phyloP scores from a whole-genome alignment of 2,113 vertebrate species.

The Tylochromis polylepis region DNA sequence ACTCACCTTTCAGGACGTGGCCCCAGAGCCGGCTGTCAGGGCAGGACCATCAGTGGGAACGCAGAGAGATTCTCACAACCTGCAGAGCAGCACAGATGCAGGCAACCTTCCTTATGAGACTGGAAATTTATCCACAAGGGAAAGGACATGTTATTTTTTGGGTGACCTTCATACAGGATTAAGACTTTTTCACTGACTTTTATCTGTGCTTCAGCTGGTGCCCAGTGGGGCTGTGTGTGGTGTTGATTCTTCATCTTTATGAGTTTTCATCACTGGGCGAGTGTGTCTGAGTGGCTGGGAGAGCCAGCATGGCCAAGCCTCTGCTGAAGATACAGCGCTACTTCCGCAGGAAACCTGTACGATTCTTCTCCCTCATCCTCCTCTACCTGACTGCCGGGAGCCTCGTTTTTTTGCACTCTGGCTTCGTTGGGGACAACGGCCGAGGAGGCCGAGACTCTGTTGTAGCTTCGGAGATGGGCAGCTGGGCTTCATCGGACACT shows the following conservation, averaged over 20 bases:
- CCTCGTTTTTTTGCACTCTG: slow-evolving; percentile 87
- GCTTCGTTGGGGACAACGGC: slow-evolving; percentile 76
- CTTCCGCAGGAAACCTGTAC: slow-evolving; percentile 85
- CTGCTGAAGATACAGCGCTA: slow-evolving; percentile 90
- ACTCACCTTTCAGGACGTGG: slow-evolving; percentile 66
- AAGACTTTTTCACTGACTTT: not conserved
- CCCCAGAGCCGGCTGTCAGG: slow-evolving; percentile 9
- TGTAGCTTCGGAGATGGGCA: slow-evolving; percentile 39
- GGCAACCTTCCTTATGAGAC: slow-evolving; percentile 18
- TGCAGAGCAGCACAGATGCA: slow-evolving; percentile 8
- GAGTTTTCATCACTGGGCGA: slow-evolving; percentile 44
- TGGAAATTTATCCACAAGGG: not conserved
- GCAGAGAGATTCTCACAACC: slow-evolving; percentile 7
- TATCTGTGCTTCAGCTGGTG: not conserved
- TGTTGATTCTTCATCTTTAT: slow-evolving; percentile 56
- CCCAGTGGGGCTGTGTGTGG: not conserved
- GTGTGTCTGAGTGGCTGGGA: slow-evolving; percentile 45
- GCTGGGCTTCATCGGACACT: slow-evolving; percentile 50
- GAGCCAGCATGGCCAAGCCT: slow-evolving; percentile 85
- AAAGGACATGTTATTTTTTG: slow-evolving; percentile 28
- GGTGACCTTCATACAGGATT: slow-evolving; percentile 21
- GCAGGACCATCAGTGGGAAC: slow-evolving; percentile 34
- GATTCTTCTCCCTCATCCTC: slow-evolving; percentile 90
- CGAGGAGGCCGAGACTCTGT: slow-evolving; percentile 42
- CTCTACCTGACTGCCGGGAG: slow-evolving; percentile 92